phyloP scores from a whole-genome alignment of 1,140 invertebrate species.

The Eufriesea mexicana region DNA sequence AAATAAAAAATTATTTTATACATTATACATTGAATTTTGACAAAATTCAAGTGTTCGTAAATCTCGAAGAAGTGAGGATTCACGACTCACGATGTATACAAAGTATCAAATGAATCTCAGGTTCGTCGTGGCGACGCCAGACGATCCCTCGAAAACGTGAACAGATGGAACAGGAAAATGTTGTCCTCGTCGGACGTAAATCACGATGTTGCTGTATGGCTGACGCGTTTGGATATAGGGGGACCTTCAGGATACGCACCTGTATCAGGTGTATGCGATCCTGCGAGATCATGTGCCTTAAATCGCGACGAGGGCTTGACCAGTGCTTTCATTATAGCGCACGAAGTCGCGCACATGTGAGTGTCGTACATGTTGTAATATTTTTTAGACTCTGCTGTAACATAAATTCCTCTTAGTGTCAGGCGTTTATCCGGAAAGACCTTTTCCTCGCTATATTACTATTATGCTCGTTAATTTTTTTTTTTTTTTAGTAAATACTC shows the following conservation, averaged over 20 bases:
- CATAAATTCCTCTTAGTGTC: too few relatives aligned
- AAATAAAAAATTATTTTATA: too few relatives aligned
- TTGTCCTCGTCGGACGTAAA: conserved; percentile 82
- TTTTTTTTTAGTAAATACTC: too few relatives aligned
- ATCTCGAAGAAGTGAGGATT: too few relatives aligned
- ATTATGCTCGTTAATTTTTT: too few relatives aligned
- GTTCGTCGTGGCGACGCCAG: conserved; percentile 86
- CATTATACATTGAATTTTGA: too few relatives aligned
- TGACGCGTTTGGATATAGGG: conserved; percentile 88
- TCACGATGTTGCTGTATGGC: conserved; percentile 89
- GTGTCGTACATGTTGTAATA: conserved; percentile 61
- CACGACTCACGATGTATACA: too few relatives aligned
- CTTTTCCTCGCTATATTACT: too few relatives aligned
- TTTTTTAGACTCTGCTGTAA: neutral
- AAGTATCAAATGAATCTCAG: conserved; percentile 55
- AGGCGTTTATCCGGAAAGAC: too few relatives aligned
- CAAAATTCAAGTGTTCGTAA: too few relatives aligned
- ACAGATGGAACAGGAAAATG: conserved; percentile 88
- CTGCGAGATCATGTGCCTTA: conserved; percentile 88
- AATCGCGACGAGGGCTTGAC: conserved; percentile 91
- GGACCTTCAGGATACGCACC: conserved; percentile 92
- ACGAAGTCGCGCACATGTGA: conserved; percentile 91
- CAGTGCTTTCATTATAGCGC: conserved; percentile 91
- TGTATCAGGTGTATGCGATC: conserved; percentile 89
- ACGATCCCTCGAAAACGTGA: conserved; percentile 88